These are phyloP conservation scores for Pachymerium ferrugineum DNA, from an alignment of 2,888 invertebrate species.

Conservation along the genomic window DNA sequence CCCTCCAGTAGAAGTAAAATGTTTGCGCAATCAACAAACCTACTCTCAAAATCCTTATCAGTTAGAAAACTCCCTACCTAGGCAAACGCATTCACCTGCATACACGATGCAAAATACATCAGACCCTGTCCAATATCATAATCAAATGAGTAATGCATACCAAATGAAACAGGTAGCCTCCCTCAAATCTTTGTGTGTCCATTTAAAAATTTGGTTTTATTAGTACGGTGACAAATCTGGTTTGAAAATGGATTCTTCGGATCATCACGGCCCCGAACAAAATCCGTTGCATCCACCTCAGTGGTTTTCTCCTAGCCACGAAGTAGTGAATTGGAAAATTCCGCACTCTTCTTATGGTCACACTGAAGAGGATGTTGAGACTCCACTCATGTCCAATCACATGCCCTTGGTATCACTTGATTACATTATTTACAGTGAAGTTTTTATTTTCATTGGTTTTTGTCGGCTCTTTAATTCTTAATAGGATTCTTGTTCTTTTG, in stretches of 20 bases:
- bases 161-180: slow-evolving; percentile 16
- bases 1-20: slow-evolving; percentile 36
- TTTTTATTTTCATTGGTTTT: no score
- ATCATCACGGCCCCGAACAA: not conserved
- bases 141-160: slow-evolving; percentile 3
- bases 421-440: no score
- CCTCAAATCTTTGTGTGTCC: no score
- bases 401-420: not conserved
- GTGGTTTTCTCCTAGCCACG: slow-evolving; percentile 5
- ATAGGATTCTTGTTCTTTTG: no score
- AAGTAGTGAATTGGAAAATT: slow-evolving; percentile 22
- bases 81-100: slow-evolving; percentile 15
- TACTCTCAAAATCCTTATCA: slow-evolving; percentile 11
- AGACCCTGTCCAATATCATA: slow-evolving; percentile 13
- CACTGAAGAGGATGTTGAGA: slow-evolving; percentile 1
- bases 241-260: not conserved
- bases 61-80: not conserved
- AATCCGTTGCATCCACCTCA: slow-evolving; percentile 1
- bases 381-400: slow-evolving; percentile 24
- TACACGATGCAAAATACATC: slow-evolving; percentile 1
- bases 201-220: not conserved
- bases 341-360: slow-evolving; percentile 19
- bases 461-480: no score
- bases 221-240: not conserved
- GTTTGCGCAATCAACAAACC: slow-evolving; percentile 33